Percentiles rank a stretch among this genome's conserved stretches.
phyloP scores from a whole-genome alignment of 2,113 vertebrate species.

The Oreochromis spilurus region DNA sequence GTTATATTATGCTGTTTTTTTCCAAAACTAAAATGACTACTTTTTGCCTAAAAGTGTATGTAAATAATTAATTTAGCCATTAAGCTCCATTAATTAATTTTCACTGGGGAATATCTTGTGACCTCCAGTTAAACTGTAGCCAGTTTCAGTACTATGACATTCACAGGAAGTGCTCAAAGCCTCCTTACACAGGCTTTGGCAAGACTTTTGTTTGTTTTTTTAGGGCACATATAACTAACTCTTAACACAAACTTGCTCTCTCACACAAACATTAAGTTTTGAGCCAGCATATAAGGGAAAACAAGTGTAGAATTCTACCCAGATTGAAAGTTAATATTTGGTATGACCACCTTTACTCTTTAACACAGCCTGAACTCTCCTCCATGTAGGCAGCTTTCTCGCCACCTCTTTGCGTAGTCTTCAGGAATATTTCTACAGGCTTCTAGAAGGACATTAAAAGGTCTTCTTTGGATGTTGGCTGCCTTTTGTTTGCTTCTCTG shows the following conservation, averaged over 20 bases:
- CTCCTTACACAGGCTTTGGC: background rate
- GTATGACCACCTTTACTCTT: background rate
- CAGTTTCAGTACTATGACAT: background rate
- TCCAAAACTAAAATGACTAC: background rate
- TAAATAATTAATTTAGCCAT: background rate
- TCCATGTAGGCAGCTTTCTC: background rate
- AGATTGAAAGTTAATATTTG: background rate
- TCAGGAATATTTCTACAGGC: background rate
- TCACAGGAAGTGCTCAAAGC: background rate
- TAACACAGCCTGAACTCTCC: background rate
- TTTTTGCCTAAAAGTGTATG: background rate
- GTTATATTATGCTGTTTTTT: background rate
- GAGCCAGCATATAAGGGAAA: background rate
- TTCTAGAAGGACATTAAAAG: background rate
- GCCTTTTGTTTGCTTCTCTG: background rate
- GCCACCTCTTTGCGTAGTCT: background rate
- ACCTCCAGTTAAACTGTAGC: background rate
- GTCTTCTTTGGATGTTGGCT: background rate
- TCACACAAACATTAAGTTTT: background rate
- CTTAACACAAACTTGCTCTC: background rate
- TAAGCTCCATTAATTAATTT: background rate
- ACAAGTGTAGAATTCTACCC: background rate
- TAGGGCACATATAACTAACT: background rate
- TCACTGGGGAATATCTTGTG: background rate
- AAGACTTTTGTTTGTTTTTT: background rate